Percentiles rank a stretch among this genome's conserved stretches.
These are phyloP conservation scores for Hypotaenidia philippensis DNA, from an alignment of 2,797 vertebrate species.

Conservation along the genomic window DNA sequence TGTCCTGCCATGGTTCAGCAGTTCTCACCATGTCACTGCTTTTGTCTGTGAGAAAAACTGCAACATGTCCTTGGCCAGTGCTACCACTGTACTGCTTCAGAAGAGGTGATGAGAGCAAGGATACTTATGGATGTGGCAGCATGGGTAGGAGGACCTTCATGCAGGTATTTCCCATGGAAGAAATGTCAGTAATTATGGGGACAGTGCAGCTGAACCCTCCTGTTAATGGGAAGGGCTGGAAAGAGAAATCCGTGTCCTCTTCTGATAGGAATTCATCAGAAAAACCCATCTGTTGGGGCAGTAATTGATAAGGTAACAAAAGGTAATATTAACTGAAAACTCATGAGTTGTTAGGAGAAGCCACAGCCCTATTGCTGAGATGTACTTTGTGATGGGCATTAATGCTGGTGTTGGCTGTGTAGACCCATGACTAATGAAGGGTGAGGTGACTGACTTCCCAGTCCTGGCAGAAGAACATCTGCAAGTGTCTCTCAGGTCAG, in stretches of 20 bases:
- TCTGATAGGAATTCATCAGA: not conserved
- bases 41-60: not conserved
- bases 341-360: not conserved
- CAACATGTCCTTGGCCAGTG: fast-evolving
- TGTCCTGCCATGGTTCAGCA: not conserved
- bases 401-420: not conserved
- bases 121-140: fast-evolving
- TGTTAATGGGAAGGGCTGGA: not conserved
- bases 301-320: not conserved
- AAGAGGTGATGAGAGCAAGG: not conserved
- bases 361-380: not conserved
- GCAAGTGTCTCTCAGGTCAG: not conserved
- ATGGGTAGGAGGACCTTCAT: not conserved
- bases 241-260: not conserved
- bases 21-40: not conserved
- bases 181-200: not conserved
- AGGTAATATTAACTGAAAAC: not conserved
- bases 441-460: not conserved
- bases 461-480: not conserved
- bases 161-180: not conserved
- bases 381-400: not conserved
- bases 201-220: not conserved
- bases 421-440: not conserved
- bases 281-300: not conserved
- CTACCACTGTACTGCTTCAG: not conserved